Conservation (phyloP, 23 tunicate species). For the Ascidia mentula region DNA sequence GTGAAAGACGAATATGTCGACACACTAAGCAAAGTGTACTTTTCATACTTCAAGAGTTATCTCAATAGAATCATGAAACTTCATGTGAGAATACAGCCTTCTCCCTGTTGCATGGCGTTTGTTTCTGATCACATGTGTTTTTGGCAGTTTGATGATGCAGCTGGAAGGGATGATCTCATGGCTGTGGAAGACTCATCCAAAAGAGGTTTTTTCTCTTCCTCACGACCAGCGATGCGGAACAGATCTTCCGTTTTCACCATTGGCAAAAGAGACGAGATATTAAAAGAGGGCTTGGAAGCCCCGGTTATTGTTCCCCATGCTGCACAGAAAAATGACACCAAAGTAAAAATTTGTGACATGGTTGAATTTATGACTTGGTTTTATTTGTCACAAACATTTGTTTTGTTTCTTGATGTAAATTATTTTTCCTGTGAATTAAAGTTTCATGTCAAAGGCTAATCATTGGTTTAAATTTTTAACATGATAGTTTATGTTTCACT, state of each 20-base stretch:
- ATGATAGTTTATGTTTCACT: background rate
- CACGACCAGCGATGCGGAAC: slow-evolving; percentile 65
- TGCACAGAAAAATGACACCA: slow-evolving; percentile 66
- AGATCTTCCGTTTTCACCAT: slow-evolving; percentile 74
- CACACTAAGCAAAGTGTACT: slow-evolving; percentile 88
- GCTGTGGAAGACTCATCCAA: slow-evolving; percentile 76
- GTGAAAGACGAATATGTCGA: slow-evolving; percentile 89
- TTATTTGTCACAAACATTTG: background rate
- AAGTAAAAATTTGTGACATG: slow-evolving; percentile 13
- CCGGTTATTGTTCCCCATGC: slow-evolving; percentile 95
- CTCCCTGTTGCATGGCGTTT: background rate
- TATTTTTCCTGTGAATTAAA: no score
- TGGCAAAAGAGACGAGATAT: slow-evolving; percentile 58
- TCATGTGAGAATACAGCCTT: slow-evolving; percentile 39
- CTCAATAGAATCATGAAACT: slow-evolving; percentile 69
- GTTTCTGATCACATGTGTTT: background rate
- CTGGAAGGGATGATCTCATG: slow-evolving; percentile 79
- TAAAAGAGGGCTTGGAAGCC: slow-evolving; percentile 62
- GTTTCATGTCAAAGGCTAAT: no score
- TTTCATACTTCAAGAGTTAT: slow-evolving; percentile 87
- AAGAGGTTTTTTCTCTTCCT: slow-evolving; percentile 82
- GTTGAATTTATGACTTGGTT: no score
- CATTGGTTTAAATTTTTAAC: no score
- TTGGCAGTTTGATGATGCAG: slow-evolving; percentile 69
- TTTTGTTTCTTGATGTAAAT: background rate